Conservation (phyloP, 2,113 vertebrate species). For the Tichodroma muraria region DNA sequence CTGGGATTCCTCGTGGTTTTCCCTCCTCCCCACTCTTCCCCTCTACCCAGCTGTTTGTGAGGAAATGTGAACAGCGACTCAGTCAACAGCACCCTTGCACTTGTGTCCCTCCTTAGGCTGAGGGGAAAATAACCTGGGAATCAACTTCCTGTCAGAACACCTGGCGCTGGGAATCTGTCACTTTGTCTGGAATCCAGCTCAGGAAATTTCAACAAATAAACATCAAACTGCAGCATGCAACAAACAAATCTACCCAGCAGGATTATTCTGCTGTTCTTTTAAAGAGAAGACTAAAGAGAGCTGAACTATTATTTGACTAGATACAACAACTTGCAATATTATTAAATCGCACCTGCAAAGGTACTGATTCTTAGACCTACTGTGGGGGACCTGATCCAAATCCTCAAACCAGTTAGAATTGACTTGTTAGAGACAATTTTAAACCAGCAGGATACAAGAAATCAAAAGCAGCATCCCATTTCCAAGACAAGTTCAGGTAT, state of each 20-base stretch:
- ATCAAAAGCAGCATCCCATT: background rate
- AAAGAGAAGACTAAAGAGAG: background rate
- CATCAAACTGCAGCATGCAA: background rate
- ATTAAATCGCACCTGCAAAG: background rate
- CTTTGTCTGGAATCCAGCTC: background rate
- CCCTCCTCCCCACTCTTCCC: background rate
- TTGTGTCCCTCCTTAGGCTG: background rate
- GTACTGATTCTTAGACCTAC: background rate
- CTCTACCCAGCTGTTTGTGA: background rate
- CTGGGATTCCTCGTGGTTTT: background rate
- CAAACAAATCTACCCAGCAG: background rate
- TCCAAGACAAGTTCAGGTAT: background rate
- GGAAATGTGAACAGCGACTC: background rate
- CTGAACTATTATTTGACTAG: background rate
- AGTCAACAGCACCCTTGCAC: background rate
- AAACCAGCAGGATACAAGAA: background rate
- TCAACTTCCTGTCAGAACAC: background rate
- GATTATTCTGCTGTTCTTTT: background rate
- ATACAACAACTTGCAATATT: background rate
- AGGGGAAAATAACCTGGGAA: background rate
- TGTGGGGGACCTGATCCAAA: background rate
- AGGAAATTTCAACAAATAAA: background rate
- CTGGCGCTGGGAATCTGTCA: background rate
- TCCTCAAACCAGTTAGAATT: background rate
- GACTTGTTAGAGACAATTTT: background rate